Percentiles rank a stretch among this genome's conserved stretches.
These are phyloP conservation scores for Microcebus lehilahytsara DNA, from an alignment of 2,113 vertebrate species.

Conservation along the genomic window DNA sequence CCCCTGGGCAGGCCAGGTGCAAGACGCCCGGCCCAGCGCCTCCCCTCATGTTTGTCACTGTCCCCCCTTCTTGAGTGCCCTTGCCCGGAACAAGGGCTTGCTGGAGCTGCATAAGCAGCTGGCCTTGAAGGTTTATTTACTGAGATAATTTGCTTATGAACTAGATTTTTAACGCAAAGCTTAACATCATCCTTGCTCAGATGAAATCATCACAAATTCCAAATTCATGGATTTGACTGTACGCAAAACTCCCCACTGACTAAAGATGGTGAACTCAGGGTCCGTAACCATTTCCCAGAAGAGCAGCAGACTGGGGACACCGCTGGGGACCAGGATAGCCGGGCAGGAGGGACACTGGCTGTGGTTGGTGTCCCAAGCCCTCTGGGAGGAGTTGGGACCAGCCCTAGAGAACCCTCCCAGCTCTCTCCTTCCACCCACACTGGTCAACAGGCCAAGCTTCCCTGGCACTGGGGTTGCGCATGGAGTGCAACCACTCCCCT, in stretches of 20 bases:
- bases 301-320: too few species aligned
- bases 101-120: background rate
- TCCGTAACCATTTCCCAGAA: background rate
- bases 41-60: background rate
- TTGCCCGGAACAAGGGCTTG: background rate
- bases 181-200: background rate
- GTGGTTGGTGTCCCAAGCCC: background rate
- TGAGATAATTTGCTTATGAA: slow-evolving; percentile 41
- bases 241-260: background rate
- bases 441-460: background rate
- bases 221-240: background rate
- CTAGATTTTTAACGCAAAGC: background rate
- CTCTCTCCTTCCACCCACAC: too few species aligned
- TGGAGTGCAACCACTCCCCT: too few species aligned
- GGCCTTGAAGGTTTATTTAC: slow-evolving; percentile 48
- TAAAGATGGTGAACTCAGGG: background rate
- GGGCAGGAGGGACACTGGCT: rapidly evolving
- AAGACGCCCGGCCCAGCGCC: rapidly evolving
- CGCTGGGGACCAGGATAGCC: background rate
- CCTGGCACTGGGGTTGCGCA: rapidly evolving
- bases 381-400: background rate
- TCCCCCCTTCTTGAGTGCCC: background rate
- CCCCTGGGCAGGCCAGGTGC: rapidly evolving
- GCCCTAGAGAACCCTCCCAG: background rate
- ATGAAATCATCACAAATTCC: background rate